Conservation (phyloP, 92 coral and sea anemone species). For the Epizoanthus illoricatus region DNA sequence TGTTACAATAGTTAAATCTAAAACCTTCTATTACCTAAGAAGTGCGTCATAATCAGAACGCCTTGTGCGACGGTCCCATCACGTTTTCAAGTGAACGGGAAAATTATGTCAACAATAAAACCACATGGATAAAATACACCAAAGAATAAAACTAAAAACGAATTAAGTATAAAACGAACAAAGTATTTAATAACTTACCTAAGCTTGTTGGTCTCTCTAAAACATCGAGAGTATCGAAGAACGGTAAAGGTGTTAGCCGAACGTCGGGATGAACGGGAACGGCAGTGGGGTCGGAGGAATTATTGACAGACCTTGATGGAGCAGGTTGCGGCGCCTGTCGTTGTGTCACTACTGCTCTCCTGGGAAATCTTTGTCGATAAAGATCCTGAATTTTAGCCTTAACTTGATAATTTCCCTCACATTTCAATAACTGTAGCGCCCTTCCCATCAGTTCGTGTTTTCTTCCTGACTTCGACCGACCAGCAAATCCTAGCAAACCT, state of each 20-base stretch:
- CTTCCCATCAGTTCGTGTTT: conserved; percentile 97
- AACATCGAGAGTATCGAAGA: conserved; percentile 89
- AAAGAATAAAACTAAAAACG: not conserved
- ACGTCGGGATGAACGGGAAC: conserved; percentile 97
- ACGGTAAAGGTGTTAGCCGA: conserved; percentile 75
- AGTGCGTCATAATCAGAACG: no score
- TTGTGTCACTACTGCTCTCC: conserved; percentile 68
- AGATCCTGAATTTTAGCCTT: conserved; percentile 86
- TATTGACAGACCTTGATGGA: conserved; percentile 52
- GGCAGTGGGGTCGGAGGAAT: conserved; percentile 55
- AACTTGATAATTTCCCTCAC: conserved; percentile 84
- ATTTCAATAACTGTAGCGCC: conserved; percentile 89
- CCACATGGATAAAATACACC: not conserved
- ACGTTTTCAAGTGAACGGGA: not conserved
- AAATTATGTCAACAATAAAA: not conserved
- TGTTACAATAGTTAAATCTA: not conserved
- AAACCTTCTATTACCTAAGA: no score
- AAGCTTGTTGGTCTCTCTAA: conserved; percentile 93
- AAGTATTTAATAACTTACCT: conserved; percentile 60
- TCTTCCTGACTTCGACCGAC: conserved; percentile 97
- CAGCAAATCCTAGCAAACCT: conserved; percentile 89
- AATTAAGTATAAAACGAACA: not conserved
- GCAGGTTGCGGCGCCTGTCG: conserved; percentile 50
- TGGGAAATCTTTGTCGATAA: conserved; percentile 86
- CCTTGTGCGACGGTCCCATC: not conserved